These are phyloP conservation scores for Apogon talboti DNA, from an alignment of 2,797 vertebrate species.

Conservation along the genomic window DNA sequence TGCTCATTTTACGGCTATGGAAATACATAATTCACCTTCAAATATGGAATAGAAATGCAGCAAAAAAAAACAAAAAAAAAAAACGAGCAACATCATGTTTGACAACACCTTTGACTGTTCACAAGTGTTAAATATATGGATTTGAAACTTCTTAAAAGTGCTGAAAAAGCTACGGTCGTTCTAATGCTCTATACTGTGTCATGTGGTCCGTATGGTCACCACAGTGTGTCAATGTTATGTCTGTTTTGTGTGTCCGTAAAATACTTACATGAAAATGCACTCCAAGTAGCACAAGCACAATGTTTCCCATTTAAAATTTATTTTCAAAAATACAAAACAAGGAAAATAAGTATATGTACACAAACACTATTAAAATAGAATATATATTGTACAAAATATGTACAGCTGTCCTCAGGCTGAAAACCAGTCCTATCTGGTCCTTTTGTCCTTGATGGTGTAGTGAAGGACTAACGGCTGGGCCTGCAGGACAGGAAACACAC, in stretches of 20 bases:
- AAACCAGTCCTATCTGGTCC: conserved; percentile 80
- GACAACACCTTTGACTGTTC: too few relatives aligned
- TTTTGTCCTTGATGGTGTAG: conserved; percentile 96
- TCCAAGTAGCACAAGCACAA: background rate
- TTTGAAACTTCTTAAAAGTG: too few relatives aligned
- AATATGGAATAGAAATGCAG: too few relatives aligned
- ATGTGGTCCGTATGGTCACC: too few relatives aligned
- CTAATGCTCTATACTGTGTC: too few relatives aligned
- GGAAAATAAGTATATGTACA: conserved; percentile 88
- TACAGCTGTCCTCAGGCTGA: conserved; percentile 74
- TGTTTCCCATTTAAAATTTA: conserved; percentile 79
- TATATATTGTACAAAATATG: conserved; percentile 88
- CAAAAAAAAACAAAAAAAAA: too few relatives aligned
- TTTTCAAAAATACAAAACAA: conserved; percentile 89
- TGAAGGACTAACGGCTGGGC: conserved; percentile 93
- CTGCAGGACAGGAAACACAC: conserved; percentile 67
- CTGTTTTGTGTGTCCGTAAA: too few relatives aligned
- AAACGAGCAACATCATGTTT: too few relatives aligned
- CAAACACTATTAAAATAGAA: conserved; percentile 89
- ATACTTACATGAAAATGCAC: background rate
- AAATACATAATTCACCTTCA: too few relatives aligned
- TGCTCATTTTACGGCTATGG: too few relatives aligned
- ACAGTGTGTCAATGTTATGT: background rate
- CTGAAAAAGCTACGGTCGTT: too few relatives aligned
- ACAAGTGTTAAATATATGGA: too few relatives aligned